These are phyloP conservation scores for Gambusia affinis DNA, from an alignment of 2,113 vertebrate species.

Conservation along the genomic window DNA sequence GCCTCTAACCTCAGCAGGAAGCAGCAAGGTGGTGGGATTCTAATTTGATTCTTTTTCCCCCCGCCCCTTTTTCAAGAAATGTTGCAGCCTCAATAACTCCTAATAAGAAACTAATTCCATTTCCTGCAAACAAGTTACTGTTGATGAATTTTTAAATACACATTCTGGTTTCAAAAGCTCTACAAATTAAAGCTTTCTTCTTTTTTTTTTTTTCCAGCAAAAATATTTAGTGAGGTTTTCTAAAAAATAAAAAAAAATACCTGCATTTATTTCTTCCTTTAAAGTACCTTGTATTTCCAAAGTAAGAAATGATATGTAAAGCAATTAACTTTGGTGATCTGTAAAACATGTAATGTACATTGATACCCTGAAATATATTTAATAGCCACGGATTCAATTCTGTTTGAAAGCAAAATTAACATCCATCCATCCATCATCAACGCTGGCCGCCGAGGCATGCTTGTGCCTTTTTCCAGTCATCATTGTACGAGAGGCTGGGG, in stretches of 20 bases:
- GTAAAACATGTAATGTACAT: too few species aligned
- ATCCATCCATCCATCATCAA: too few species aligned
- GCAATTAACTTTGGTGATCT: too few species aligned
- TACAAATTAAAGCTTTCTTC: not conserved
- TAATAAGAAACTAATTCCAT: not conserved
- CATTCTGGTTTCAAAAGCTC: not conserved
- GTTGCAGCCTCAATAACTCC: not conserved
- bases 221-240: not conserved
- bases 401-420: not conserved
- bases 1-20: not conserved
- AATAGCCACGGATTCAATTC: too few species aligned
- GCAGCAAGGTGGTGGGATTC: not conserved
- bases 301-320: too few species aligned
- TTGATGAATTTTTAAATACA: not conserved
- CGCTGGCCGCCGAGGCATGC: too few species aligned
- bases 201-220: not conserved
- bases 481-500: too few species aligned
- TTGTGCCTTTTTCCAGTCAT: too few species aligned
- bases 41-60: not conserved
- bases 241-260: not conserved
- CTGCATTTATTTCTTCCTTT: not conserved
- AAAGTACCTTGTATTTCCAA: too few species aligned
- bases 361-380: too few species aligned
- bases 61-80: not conserved
- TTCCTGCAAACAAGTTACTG: not conserved